Evolutionary conservation across 2,888 invertebrate species (phyloP), one percentile per base, ranked within the genome.

Genomic region (Eucera pruinosa): DNA sequence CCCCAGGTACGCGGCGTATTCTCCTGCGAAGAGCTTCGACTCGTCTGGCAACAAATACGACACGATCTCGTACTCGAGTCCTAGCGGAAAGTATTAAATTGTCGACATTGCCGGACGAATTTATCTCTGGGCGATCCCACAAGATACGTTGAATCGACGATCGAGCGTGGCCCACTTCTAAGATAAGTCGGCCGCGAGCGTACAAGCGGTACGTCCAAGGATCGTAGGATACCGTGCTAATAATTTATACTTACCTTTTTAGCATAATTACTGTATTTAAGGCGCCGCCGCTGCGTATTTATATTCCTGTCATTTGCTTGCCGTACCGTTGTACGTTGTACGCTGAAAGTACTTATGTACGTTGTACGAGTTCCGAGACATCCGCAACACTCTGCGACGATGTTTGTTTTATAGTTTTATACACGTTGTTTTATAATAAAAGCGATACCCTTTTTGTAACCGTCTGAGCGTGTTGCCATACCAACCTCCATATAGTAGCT

Each of bases 61-160:
- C 64, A 92, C 92, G 23, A 92, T 92, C 64, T 91, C 92, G 18
- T 92, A 92, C 54, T 92, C 92, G 2, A 87, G 89, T 65, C 84
- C 87, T 18, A 82, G 80, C 33, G 89, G 87, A 71, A 91, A 90
- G 75, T 91, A 88, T 83, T 89, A 73, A 80, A 27, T 52, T 54
- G 0, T 47, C 20, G 7, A 39, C n/a, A 52, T n/a, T n/a, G 7
- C 4, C 7, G 3, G 2, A 3, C 13, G 18, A 18, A 43, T n/a
- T 7, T n/a, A 13, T 18, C n/a, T 25, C 23, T 20, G 6, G n/a
- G 48, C 30, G 58, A 52, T 36, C 45, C 23, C 6, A 5, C 15
- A 15, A 23, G n/a, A 11, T 0, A 27, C 15, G 30, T 33, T 33
- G 15, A 47, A 39, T 15, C 6, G 25, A 20, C 3, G 33, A 23